Conservation (phyloP, 2,797 vertebrate species). For the Myioborus miniatus region DNA sequence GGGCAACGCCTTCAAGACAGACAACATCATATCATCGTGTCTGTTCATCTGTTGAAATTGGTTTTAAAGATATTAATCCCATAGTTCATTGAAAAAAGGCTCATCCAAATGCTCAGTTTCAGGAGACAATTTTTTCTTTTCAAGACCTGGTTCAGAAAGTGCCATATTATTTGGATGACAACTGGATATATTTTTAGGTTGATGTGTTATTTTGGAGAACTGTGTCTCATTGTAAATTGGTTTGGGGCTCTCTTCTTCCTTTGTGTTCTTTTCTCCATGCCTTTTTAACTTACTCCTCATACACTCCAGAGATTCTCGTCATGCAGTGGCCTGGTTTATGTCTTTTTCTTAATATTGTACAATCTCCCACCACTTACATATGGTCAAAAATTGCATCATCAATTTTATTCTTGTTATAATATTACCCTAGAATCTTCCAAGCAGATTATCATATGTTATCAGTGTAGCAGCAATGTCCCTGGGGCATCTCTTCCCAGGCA, state of each 20-base stretch:
- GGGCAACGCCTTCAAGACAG: background rate
- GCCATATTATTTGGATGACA: background rate
- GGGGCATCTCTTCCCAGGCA: background rate
- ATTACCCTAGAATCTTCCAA: background rate
- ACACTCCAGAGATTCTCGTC: background rate
- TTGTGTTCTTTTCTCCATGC: background rate
- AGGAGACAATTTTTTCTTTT: background rate
- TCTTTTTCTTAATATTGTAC: background rate
- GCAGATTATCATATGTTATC: background rate
- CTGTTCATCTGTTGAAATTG: background rate
- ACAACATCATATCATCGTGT: background rate
- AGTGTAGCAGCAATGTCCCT: background rate
- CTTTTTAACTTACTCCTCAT: background rate
- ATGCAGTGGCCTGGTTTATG: background rate
- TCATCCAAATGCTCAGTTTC: background rate
- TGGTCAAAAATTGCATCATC: slow-evolving; percentile 11
- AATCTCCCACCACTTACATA: background rate
- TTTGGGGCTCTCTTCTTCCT: background rate
- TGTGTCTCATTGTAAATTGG: background rate
- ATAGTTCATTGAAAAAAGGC: background rate
- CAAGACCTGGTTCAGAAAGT: background rate
- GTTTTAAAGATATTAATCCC: background rate
- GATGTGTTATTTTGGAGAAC: background rate
- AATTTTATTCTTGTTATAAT: slow-evolving; percentile 20
- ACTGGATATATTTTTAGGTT: background rate